Conservation (phyloP, 2,113 vertebrate species). For the Trachemys scripta region DNA sequence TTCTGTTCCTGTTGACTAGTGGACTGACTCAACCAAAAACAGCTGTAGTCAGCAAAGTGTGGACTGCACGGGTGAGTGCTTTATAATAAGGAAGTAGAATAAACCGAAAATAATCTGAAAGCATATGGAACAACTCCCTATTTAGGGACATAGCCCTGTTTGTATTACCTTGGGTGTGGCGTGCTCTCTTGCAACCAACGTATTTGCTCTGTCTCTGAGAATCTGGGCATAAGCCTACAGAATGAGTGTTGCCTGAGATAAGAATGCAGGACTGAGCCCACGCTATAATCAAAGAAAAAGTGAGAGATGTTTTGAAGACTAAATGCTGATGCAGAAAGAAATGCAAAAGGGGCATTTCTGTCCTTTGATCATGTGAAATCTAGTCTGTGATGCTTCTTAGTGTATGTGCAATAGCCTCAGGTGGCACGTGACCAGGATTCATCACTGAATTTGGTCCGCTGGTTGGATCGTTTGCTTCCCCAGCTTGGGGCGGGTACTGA, state of each 20-base stretch:
- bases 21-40: neutral
- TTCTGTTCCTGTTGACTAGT: neutral
- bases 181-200: neutral
- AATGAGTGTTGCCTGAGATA: neutral
- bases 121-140: neutral
- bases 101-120: neutral
- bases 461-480: too few species aligned
- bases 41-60: neutral
- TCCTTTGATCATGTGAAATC: neutral
- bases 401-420: too few species aligned
- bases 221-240: neutral
- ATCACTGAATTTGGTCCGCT: too few species aligned
- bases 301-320: neutral
- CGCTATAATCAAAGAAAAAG: neutral
- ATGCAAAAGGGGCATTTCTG: neutral
- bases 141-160: neutral
- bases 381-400: neutral
- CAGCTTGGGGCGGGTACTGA: too few species aligned
- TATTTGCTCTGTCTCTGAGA: neutral
- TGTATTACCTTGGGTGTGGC: neutral
- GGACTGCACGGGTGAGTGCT: neutral
- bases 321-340: neutral
- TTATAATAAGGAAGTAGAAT: neutral
- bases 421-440: too few species aligned
- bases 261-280: neutral